phyloP scores from a whole-genome alignment of 2,888 invertebrate species.

The Ramazzottius varieornatus region DNA sequence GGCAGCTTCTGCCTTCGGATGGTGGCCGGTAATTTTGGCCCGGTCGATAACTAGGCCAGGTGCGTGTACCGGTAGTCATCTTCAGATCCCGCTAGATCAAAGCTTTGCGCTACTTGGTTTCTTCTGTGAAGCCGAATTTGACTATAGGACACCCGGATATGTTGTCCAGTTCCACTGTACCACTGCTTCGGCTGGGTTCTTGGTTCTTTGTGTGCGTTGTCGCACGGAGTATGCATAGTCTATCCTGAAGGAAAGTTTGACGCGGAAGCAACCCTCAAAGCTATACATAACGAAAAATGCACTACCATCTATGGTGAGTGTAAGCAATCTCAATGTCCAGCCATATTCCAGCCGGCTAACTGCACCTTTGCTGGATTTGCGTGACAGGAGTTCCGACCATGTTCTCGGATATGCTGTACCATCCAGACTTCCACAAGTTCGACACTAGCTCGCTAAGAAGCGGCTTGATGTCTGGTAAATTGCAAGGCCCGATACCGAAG shows the following conservation, averaged over 20 bases:
- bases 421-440: constrained; percentile 14
- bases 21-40: too few species aligned
- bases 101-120: too few species aligned
- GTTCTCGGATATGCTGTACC: constrained; percentile 44
- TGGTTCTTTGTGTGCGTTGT: constrained; percentile 32
- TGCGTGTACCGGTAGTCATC: too few species aligned
- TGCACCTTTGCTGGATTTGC: constrained; percentile 29
- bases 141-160: constrained; percentile 17
- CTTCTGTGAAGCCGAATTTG: constrained; percentile 4
- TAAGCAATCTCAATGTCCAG: not conserved
- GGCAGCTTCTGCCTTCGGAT: too few species aligned
- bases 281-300: constrained; percentile 39
- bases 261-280: constrained; percentile 33
- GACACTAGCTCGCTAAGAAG: constrained; percentile 16
- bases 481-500: too few species aligned
- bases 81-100: too few species aligned
- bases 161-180: constrained; percentile 44
- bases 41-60: too few species aligned
- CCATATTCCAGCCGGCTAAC: not conserved
- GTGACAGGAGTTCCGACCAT: constrained; percentile 58
- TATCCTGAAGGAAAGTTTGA: constrained; percentile 28
- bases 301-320: constrained; percentile 9
- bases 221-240: constrained; percentile 25
- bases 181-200: constrained; percentile 50
- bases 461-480: constrained; percentile 7